Evolutionary conservation across 2,888 invertebrate genomes (phyloP), one percentile per base, ranked within the genome.

Genomic region (Spialia ferax): DNA sequence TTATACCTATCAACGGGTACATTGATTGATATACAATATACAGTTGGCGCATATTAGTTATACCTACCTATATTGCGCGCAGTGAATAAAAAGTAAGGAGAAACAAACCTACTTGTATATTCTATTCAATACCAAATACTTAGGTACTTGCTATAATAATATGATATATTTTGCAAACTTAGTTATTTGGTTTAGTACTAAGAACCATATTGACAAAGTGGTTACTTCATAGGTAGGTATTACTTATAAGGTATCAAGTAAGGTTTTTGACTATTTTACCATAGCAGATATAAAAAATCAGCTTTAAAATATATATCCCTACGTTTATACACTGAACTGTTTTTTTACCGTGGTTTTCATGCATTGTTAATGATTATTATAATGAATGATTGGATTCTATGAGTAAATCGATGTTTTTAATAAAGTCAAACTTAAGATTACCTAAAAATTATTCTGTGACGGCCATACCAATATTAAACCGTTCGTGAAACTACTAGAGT

Each of bases 341-440:
- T 55, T 20, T 69, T 71, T 75, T 68, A 74, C 75, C 75, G 77
- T 79, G 74, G 76, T 77, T 79, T 78, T 77, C 78, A n/a, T 45
- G 18, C 2, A 45, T 4, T 45, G 78, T 73, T 79, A 74, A 71
- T 71, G 72, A 73, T n/a, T n/a, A n/a, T n/a, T 54, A 71, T 73
- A 72, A 75, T 73, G 79, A 80, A 82, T 77, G 77, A 78, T 75
- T 78, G 76, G 77, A 80, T 82, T 84, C 79, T 75, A 69, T 66
- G 71, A 68, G 69, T 22, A 50, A 50, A 71, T 70, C 71, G 59
- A 67, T 71, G 73, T 73, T 77, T 81, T 77, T 70, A 75, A 74
- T 76, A 74, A 72, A 80, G 83, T 75, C 73, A 81, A 84, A 80
- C 80, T 82, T 85, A 84, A 74, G 73, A 71, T 77, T 74, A 71